phyloP scores from a whole-genome alignment of 2,113 vertebrate species.

The Suncus etruscus region DNA sequence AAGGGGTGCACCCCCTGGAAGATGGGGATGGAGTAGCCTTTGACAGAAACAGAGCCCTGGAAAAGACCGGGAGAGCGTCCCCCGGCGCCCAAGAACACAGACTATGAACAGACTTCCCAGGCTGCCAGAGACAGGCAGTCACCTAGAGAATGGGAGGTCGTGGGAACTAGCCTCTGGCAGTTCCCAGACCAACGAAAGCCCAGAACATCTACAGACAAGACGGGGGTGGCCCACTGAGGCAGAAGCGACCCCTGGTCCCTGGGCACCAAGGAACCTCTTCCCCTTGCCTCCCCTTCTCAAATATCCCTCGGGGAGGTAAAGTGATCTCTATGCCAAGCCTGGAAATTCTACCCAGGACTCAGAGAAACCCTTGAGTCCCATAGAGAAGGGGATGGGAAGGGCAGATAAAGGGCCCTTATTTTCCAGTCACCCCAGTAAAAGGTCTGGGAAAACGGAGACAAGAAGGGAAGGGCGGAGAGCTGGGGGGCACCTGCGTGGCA shows the following conservation, averaged over 20 bases:
- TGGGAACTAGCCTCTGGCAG: too few relatives aligned
- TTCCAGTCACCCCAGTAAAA: background rate
- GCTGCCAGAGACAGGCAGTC: background rate
- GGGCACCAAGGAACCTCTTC: background rate
- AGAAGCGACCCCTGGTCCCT: background rate
- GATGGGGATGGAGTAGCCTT: too few relatives aligned
- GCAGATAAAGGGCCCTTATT: background rate
- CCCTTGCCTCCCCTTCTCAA: slow-evolving; percentile 38
- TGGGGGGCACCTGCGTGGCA: slow-evolving; percentile 1
- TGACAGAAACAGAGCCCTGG: background rate
- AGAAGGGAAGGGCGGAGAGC: background rate
- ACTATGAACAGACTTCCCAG: background rate
- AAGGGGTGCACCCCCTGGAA: too few relatives aligned
- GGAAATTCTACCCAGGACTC: background rate
- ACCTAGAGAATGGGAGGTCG: background rate
- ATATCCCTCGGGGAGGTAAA: background rate
- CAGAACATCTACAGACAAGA: background rate
- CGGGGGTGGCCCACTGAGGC: slow-evolving; percentile 33
- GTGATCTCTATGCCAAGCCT: background rate
- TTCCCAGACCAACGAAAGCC: background rate
- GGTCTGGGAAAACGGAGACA: background rate
- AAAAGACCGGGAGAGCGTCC: slow-evolving; percentile 35
- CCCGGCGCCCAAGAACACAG: background rate
- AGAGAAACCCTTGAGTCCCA: slow-evolving; percentile 24
- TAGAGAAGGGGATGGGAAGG: background rate